These are phyloP conservation scores for Nemurella pictetii DNA, from an alignment of 2,888 invertebrate genomes.

Conservation along the genomic window DNA sequence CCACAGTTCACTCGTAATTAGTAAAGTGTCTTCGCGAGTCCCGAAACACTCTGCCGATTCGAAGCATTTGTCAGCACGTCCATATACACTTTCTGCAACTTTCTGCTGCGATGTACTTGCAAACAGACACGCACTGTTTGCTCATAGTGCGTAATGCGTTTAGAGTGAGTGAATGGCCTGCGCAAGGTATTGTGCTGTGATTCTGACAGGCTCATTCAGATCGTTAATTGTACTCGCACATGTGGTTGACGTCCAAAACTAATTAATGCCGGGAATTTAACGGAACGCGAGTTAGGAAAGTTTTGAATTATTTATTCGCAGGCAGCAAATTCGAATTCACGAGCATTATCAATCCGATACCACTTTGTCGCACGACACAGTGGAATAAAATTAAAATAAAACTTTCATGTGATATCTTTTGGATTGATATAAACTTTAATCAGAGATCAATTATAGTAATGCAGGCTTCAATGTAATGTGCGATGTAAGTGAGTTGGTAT, in stretches of 20 bases:
- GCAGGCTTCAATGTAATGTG: not conserved
- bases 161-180: too few species aligned
- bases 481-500: not conserved
- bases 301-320: not conserved
- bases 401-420: not conserved
- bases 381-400: not conserved
- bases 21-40: too few species aligned
- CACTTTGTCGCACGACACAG: not conserved
- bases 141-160: not conserved
- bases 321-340: not conserved
- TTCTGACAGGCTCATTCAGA: not conserved
- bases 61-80: too few species aligned
- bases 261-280: not conserved
- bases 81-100: too few species aligned
- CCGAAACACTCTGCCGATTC: too few species aligned
- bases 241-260: not conserved
- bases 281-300: not conserved
- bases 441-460: not conserved
- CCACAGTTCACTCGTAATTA: too few species aligned
- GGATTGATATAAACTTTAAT: not conserved
- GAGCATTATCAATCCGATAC: too few species aligned
- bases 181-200: not conserved
- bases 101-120: too few species aligned
- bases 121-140: not conserved
- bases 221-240: not conserved